These are phyloP conservation scores for Xiphydria camelus DNA, from an alignment of 2,888 invertebrate species.

Conservation along the genomic window DNA sequence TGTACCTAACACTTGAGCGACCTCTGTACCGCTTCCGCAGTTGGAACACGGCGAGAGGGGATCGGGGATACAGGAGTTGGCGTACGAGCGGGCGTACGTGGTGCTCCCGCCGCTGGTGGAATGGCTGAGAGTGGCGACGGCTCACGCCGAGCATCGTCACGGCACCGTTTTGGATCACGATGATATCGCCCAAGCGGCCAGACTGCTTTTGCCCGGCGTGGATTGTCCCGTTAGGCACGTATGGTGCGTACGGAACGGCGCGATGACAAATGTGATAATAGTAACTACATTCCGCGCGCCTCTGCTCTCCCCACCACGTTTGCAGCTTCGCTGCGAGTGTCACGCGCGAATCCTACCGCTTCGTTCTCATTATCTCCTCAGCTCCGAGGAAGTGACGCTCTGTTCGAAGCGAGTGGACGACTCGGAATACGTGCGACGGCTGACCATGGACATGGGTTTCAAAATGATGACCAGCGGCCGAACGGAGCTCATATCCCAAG, in stretches of 20 bases:
- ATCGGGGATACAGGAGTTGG: constrained; percentile 70
- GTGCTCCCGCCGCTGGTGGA: constrained; percentile 89
- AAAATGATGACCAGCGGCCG: constrained; percentile 79
- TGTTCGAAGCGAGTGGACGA: constrained; percentile 57
- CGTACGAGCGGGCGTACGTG: constrained; percentile 85
- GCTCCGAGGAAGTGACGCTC: constrained; percentile 64
- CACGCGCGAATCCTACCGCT: too few species aligned
- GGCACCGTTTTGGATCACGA: constrained; percentile 80
- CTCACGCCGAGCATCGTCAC: constrained; percentile 80
- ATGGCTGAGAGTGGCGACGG: constrained; percentile 83
- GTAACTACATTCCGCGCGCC: too few species aligned
- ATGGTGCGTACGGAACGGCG: constrained; percentile 60
- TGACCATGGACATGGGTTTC: constrained; percentile 77
- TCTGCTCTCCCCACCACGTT: too few species aligned
- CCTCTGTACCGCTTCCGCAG: too few species aligned
- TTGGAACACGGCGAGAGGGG: constrained; percentile 69
- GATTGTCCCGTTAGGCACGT: constrained; percentile 84
- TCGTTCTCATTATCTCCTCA: too few species aligned
- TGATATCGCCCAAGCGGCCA: constrained; percentile 86
- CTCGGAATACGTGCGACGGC: constrained; percentile 65
- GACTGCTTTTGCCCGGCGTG: constrained; percentile 82
- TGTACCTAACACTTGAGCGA: too few species aligned
- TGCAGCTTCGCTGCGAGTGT: too few species aligned
- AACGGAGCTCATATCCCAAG: constrained; percentile 76
- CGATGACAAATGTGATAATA: too few species aligned